phyloP scores from a whole-genome alignment of 1,140 invertebrate species.

The Drosophila sulfurigaster region DNA sequence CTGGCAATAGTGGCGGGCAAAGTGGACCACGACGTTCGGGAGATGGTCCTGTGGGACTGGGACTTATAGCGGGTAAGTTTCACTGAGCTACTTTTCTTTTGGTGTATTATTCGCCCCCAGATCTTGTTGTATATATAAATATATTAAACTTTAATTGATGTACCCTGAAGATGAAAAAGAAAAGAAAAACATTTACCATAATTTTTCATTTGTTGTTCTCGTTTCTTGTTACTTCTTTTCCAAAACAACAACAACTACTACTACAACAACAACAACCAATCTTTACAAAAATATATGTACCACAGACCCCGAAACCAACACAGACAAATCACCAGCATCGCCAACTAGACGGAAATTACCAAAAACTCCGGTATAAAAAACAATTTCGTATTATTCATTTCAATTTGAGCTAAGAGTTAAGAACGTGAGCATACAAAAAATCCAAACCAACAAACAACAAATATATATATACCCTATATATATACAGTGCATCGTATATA shows the following conservation, averaged over 20 bases:
- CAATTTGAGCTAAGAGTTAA: slow-evolving; percentile 58
- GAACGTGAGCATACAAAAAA: slow-evolving; percentile 31
- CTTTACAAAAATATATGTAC: slow-evolving; percentile 23
- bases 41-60: slow-evolving; percentile 77
- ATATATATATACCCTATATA: slow-evolving; percentile 21
- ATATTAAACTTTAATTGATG: slow-evolving; percentile 33
- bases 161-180: slow-evolving; percentile 33
- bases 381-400: slow-evolving; percentile 72
- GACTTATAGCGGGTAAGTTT: slow-evolving; percentile 84
- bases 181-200: slow-evolving; percentile 65
- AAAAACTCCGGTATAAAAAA: slow-evolving; percentile 96
- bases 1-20: slow-evolving; percentile 77
- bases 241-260: slow-evolving; percentile 39
- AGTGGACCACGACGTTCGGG: slow-evolving; percentile 80
- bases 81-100: not conserved
- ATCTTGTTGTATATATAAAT: slow-evolving; percentile 32
- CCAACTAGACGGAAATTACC: slow-evolving; percentile 96
- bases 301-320: slow-evolving; percentile 86
- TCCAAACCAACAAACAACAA: slow-evolving; percentile 13
- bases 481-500: slow-evolving; percentile 30
- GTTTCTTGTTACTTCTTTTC: slow-evolving; percentile 75
- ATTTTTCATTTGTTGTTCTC: slow-evolving; percentile 77
- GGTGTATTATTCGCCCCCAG: not conserved
- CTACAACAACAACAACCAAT: slow-evolving; percentile 19
- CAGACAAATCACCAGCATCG: slow-evolving; percentile 93